Evolutionary conservation across 1,140 invertebrate species (phyloP).

Genomic region (Stenopsyche tienmushanensis): DNA sequence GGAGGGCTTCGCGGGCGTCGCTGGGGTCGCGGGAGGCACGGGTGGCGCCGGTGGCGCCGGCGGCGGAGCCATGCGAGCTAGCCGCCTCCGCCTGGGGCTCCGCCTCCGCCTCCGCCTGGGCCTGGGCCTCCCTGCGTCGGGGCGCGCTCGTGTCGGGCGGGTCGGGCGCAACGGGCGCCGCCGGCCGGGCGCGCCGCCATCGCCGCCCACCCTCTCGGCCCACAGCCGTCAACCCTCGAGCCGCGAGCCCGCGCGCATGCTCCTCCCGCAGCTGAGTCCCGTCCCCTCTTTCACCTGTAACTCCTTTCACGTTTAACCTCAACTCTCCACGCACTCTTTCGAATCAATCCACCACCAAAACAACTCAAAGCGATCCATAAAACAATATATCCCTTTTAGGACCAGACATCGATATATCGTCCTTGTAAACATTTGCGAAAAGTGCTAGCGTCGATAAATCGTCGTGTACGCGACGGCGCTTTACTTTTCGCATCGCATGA

Average conservation of each 20-base stretch:
- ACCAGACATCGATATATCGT: too few relatives aligned
- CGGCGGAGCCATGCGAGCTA: too few relatives aligned
- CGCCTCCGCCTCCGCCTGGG: conserved; percentile 32
- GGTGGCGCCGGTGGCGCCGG: conserved; percentile 42
- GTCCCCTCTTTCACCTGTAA: too few relatives aligned
- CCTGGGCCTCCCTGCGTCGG: conserved; percentile 48
- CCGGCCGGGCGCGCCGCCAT: conserved; percentile 44
- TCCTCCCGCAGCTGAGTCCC: too few relatives aligned
- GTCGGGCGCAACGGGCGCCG: conserved; percentile 46
- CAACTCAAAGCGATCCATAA: too few relatives aligned
- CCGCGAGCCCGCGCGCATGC: conserved; percentile 42
- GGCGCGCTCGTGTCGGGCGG: too few relatives aligned
- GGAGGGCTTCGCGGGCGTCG: not conserved
- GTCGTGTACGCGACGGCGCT: too few relatives aligned
- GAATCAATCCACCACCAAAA: not conserved
- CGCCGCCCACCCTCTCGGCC: conserved; percentile 46
- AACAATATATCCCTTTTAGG: too few relatives aligned
- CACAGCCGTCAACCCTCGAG: conserved; percentile 42
- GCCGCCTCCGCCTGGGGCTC: conserved; percentile 35
- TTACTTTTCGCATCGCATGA: too few relatives aligned
- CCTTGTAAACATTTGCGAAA: too few relatives aligned
- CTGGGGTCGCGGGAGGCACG: conserved; percentile 36
- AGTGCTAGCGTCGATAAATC: too few relatives aligned
- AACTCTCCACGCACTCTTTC: not conserved
- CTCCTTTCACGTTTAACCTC: too few relatives aligned